Base-by-base conservation (phyloP, 2,113 vertebrate species). In the Aptenodytes forsteri region DNA sequence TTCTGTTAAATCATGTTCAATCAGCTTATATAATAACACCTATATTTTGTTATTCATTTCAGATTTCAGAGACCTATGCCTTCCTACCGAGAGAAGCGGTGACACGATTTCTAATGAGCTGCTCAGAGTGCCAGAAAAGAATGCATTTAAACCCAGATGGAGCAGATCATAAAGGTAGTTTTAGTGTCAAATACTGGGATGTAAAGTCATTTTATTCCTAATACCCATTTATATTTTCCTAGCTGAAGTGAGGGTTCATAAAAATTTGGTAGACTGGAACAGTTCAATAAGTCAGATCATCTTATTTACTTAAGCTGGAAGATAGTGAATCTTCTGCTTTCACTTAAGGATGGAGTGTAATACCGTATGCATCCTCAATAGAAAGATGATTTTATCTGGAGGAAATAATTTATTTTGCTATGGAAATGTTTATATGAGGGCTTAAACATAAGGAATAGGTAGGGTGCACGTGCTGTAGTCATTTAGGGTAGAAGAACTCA, bases 41-140 rank as follows among this genome's bases (percentile, higher is more conserved):
- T 95, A 50, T 97, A 77, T 98, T 97, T 98, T 98, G 95, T 98
- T 97, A 97, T 95, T 98, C 94, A 89, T 98, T 98, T 98, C 98
- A 99, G 99, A 99, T 99, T 98, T 99, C 99, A 87, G 99, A 99
- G 98, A 99, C 98, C 98, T 99, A 99, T 98, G 99, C 99, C 96
- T 99, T 99, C 97, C 97, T 99, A 96, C 99, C 99, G 92, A 98
- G 99, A 98, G 99, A 99, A 98, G 99, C 98, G 84, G 98, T 99
- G 98, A 99, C 99, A 96, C 98, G 98, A 72, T 99, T 99, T 98
- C 98, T 99, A 97, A 99, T 99, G 99, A 99, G 98, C 98, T 99
- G 99, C 96, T 99, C 99, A 94, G 99, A 99, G 97, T 99, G 99
- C 98, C 99, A 99, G 98, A 99, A 99, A 98, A 98, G 99, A 98